Evolutionary conservation across 1,140 invertebrate genomes (phyloP), one percentile per base, ranked within the genome.

Genomic region (Campoletis sonorensis): DNA sequence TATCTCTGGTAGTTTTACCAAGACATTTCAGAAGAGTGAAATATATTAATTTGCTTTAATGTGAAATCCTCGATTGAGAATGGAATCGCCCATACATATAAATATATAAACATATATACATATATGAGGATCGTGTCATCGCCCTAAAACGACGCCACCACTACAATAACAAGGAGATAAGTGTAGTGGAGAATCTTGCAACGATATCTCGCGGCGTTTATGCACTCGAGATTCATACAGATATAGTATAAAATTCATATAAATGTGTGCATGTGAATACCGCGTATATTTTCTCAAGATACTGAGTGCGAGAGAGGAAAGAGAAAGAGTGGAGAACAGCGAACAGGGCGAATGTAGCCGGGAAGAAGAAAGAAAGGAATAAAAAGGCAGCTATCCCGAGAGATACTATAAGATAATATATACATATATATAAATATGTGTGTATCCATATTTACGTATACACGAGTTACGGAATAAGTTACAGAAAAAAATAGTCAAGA

Each of bases 61-160:
- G 37, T 37, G 4, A 37, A 37, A 37, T 37, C 4, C 4, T 37
- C 37, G 37, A 37, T 37, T 37, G 4, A 37, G 37, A 4, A 10
- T 10, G 37, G 37, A 37, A 37, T 37, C 10, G 10, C 37, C 37
- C 37, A 37, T 37, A 10, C 37, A 75, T 51, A 51, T 30, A 51
- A 26, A 70, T 15, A 54, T 72, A 72, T 58, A 75, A 7, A 75
- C 5, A 30, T 11, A 54, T 54, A 54, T 54, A 54, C 4, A 54
- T n/a, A 54, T 8, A 45, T 13, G 72, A 37, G 72, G 40, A 49
- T 75, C 72, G 72, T 75, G 72, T 75, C 72, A 75, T 75, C 72
- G 72, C 72, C 72, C 72, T 75, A 75, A 75, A 75, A 75, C 45
- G 72, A 75, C 72, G 72, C 72, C 72, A 75, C 72, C 26, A 75